Percentiles rank a stretch among this genome's conserved stretches.
Conservation (phyloP, 2,797 vertebrate genomes). For the Adelosebastes latens region DNA sequence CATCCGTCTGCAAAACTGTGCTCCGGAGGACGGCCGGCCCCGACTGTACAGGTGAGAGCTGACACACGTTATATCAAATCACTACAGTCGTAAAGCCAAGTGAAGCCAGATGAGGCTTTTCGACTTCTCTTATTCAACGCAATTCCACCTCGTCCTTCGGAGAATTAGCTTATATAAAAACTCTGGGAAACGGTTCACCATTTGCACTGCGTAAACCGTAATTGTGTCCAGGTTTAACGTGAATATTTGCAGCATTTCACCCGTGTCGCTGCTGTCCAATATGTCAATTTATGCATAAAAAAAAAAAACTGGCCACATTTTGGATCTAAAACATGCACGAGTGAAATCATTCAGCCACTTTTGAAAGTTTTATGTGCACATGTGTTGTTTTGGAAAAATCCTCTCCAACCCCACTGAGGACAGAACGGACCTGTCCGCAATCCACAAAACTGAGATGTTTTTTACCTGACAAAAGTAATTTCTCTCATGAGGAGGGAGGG, state of each 20-base stretch:
- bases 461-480: slow-evolving; percentile 17
- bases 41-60: slow-evolving; percentile 69
- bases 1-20: slow-evolving; percentile 58
- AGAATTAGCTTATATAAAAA: slow-evolving; percentile 24
- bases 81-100: slow-evolving; percentile 53
- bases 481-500: slow-evolving; percentile 2
- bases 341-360: background rate
- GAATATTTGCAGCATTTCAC: slow-evolving; percentile 6
- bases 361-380: slow-evolving; percentile 7
- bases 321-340: background rate
- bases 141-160: background rate
- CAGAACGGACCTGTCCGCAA: background rate
- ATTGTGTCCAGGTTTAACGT: background rate
- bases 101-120: slow-evolving; percentile 69
- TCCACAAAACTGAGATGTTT: background rate
- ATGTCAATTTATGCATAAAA: background rate
- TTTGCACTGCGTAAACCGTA: background rate
- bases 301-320: background rate
- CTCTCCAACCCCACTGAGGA: background rate
- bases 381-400: background rate
- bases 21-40: slow-evolving; percentile 22
- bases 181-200: slow-evolving; percentile 11
- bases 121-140: background rate
- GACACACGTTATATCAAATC: slow-evolving; percentile 69
- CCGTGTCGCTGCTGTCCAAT: background rate